Evolutionary conservation across 1,140 invertebrate species (phyloP).

Genomic region (Zaprionus nigranus): DNA sequence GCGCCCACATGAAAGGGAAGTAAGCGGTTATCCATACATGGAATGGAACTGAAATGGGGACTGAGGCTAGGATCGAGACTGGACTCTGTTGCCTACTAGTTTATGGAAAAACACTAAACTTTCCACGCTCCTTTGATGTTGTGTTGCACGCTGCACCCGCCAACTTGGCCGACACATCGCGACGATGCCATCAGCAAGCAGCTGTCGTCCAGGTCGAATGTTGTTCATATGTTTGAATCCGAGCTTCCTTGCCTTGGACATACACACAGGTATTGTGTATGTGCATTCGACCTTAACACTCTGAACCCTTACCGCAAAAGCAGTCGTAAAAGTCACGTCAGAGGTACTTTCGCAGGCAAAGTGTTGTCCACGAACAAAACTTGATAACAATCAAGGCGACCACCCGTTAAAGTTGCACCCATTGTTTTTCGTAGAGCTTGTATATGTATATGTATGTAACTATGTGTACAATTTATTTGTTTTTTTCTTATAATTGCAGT

Average conservation of each 20-base stretch:
- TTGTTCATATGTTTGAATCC: conserved; percentile 38
- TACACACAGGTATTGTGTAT: conserved; percentile 57
- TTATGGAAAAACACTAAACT: conserved; percentile 74
- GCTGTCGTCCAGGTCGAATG: conserved; percentile 20
- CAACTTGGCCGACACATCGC: not conserved
- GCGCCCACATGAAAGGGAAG: conserved; percentile 50
- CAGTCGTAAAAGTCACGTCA: conserved; percentile 68
- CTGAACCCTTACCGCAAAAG: conserved; percentile 67
- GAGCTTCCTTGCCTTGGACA: not conserved
- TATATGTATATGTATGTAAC: not conserved
- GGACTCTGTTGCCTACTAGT: conserved; percentile 52
- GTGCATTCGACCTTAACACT: conserved; percentile 73
- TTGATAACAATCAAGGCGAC: conserved; percentile 73
- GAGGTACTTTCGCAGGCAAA: conserved; percentile 41
- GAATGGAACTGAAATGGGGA: not conserved
- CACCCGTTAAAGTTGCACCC: conserved; percentile 71
- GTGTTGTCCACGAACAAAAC: conserved; percentile 26
- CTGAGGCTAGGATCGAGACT: not conserved
- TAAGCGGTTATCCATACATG: conserved; percentile 15
- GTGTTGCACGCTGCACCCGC: conserved; percentile 34
- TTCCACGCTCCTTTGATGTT: conserved; percentile 44
- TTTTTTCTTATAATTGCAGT: conserved; percentile 65
- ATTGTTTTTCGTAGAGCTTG: conserved; percentile 66
- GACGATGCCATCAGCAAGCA: conserved; percentile 7
- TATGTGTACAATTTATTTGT: conserved; percentile 11